These are phyloP conservation scores for Parapristionchus giblindavisi DNA, from an alignment of 2,888 invertebrate genomes.

Conservation along the genomic window DNA sequence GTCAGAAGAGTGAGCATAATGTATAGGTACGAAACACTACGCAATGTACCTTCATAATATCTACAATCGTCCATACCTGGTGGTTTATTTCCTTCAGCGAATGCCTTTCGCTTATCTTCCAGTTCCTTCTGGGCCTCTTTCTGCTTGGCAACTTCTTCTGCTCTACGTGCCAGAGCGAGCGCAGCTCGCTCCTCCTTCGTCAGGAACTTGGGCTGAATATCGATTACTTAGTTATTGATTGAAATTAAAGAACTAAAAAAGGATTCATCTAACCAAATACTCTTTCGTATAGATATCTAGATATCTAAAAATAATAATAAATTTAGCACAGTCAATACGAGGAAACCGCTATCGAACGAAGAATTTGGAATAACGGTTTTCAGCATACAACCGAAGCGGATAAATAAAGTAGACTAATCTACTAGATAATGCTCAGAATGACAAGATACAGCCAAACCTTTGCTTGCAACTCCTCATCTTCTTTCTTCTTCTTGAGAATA, in stretches of 20 bases:
- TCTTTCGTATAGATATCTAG: background rate
- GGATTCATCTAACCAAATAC: background rate
- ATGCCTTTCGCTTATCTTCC: constrained; percentile 75
- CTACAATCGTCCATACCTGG: constrained; percentile 34
- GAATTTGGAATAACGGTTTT: too few relatives aligned
- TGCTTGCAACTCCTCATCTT: constrained; percentile 90
- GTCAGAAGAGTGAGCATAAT: too few relatives aligned
- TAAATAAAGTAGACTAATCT: background rate
- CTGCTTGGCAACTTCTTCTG: constrained; percentile 84
- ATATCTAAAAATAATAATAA: too few relatives aligned
- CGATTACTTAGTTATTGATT: background rate
- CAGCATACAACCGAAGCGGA: too few relatives aligned
- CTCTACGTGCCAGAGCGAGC: constrained; percentile 86
- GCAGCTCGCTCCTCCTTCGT: constrained; percentile 93
- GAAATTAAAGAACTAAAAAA: background rate
- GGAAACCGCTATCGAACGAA: too few relatives aligned
- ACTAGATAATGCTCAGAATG: background rate
- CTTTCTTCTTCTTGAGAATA: constrained; percentile 91
- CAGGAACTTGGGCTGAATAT: constrained; percentile 84
- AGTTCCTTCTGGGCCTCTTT: constrained; percentile 80
- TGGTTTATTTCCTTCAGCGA: constrained; percentile 71
- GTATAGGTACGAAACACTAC: too few relatives aligned
- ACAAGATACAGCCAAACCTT: constrained; percentile 75
- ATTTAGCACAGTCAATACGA: too few relatives aligned
- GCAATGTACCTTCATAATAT: too few relatives aligned